Base-by-base conservation (phyloP, 2,113 vertebrate genomes). In the Hydropotes inermis region DNA sequence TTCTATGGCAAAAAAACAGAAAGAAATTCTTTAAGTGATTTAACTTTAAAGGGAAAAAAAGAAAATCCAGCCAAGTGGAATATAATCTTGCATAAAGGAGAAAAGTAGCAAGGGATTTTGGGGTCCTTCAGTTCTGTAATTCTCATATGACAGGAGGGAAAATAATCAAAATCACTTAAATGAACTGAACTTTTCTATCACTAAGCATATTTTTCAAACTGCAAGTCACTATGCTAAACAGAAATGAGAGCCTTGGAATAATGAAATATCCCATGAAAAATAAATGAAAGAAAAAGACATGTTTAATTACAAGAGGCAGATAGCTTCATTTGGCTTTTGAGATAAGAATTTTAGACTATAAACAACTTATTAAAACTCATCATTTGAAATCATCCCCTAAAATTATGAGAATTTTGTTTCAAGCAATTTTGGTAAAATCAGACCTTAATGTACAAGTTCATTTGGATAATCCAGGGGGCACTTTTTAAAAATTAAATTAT, bases 401-500 rank as follows among this genome's bases (percentile, higher is more conserved):
- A 92, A 70, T 82, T 54, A 36, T 47, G 14, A 92, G 4, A 55
- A 87, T 87, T 76, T 88, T 54, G 50, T 79, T 89, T 84, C 52
- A 60, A 64, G 7, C 28, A 50, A 76, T 11, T 76, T 85, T 92
- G 15, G 25, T 94, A n/a, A 93, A 94, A 91, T 89, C 54, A 86
- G 54, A 86, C 12, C 79, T 45, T 43, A 39, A 91, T n/a, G 6
- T 45, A 58, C 7, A 97, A 93, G 87, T 55, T 87, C 23, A 67
- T 93, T 94, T 82, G 33, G 13, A 64, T 95, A 91, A 92, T 61
- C 0, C 45, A 95, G 16, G 15, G 12, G 58, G 8, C 25, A 87
- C 5, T 87, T 95, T 91, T 64, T 25, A 45, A 95, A 91, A 30
- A 15, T 87, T 92, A 50, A 64, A 52, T 92, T 96, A 92, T 82